Evolutionary conservation across 1,140 invertebrate genomes (phyloP).

Genomic region (Drosophila pseudoobscura): DNA sequence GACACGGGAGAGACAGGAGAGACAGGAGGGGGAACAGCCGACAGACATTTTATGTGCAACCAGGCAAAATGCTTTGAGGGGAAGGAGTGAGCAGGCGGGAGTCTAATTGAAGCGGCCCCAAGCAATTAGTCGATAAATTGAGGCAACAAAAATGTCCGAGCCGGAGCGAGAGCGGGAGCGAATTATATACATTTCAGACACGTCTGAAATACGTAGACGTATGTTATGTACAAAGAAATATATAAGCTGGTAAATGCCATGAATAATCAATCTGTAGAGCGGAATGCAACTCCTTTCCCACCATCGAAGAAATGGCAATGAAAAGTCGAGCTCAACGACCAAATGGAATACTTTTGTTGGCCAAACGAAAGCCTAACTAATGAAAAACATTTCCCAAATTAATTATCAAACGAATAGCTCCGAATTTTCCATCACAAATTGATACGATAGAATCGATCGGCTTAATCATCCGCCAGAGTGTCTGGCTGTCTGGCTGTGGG

Average conservation of each 20-base stretch:
- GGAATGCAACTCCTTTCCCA: too few species aligned
- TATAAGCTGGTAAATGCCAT: background rate
- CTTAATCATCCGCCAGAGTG: constrained; percentile 5
- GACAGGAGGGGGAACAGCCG: constrained; percentile 19
- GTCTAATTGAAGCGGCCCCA: constrained; percentile 66
- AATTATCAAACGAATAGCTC: background rate
- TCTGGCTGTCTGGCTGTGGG: background rate
- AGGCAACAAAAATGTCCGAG: constrained; percentile 24
- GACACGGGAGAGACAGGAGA: constrained; percentile 31
- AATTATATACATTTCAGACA: constrained; percentile 7
- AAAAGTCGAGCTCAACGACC: too few species aligned
- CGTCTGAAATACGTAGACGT: too few species aligned
- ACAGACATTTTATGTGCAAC: constrained; percentile 62
- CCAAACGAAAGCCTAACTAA: constrained; percentile 9
- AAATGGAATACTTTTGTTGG: background rate
- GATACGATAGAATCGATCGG: background rate
- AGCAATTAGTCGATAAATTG: constrained; percentile 61
- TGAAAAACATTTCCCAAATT: constrained; percentile 33
- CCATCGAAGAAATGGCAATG: too few species aligned
- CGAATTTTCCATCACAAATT: constrained; percentile 28
- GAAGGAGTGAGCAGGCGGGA: background rate
- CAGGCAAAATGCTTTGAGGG: constrained; percentile 47
- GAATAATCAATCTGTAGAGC: background rate
- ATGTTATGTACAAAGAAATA: background rate
- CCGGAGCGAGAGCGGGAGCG: background rate